Conservation (phyloP, 2,797 vertebrate genomes). For the Pangasius mekongensis region DNA sequence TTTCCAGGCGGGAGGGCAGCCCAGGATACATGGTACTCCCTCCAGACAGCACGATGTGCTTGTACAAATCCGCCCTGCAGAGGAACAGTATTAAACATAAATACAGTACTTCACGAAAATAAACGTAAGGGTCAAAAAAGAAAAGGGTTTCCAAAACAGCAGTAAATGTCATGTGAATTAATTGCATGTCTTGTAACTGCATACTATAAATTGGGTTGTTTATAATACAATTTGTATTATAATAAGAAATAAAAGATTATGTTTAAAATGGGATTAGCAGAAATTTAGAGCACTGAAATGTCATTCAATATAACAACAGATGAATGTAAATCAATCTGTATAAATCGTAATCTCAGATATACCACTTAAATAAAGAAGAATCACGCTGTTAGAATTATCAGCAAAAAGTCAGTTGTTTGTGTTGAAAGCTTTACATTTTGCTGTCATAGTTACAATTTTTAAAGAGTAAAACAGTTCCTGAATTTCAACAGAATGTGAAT, state of each 20-base stretch:
- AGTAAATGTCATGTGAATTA: neutral
- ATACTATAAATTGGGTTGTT: neutral
- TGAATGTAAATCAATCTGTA: neutral
- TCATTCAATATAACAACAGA: neutral
- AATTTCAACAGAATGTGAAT: neutral
- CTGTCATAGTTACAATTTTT: neutral
- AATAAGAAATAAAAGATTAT: neutral
- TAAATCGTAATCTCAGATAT: neutral
- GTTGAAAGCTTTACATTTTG: neutral
- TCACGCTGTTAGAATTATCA: neutral
- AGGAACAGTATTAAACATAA: neutral
- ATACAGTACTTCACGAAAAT: neutral
- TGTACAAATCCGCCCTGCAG: conserved; percentile 80
- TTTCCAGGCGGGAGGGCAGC: conserved; percentile 80
- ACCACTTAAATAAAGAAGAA: neutral
- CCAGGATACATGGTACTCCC: conserved; percentile 84
- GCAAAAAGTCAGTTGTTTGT: neutral
- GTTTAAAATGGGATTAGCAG: neutral
- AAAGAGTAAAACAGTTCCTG: neutral
- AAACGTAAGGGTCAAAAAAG: neutral
- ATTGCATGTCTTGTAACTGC: neutral
- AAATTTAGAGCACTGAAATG: neutral
- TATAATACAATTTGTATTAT: neutral
- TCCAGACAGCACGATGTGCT: conserved; percentile 83
- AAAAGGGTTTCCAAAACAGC: neutral